Evolutionary conservation across 2,888 invertebrate genomes (phyloP), one percentile per base, ranked within the genome.

Genomic region (Dicycla oo): DNA sequence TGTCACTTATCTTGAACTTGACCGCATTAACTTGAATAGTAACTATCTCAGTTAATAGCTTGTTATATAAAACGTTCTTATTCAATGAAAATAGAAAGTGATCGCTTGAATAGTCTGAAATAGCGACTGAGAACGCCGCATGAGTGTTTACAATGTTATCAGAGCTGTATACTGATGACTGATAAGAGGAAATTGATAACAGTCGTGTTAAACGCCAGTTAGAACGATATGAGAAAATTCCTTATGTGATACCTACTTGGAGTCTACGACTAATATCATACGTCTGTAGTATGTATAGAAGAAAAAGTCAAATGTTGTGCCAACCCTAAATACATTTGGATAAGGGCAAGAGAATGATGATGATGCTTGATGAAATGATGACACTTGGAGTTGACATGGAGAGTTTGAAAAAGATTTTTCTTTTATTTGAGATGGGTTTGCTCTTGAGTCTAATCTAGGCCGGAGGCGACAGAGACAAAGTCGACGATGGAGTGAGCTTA

Each of bases 71-170:
- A 72, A 62, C n/a, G 3, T 45, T 26, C 11, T 20, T 40, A 34
- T 43, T 45, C 45, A 66, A 56, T 60, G 23, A 60, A 80, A 80
- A 75, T 26, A 38, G 47, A 81, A 70, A 86, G 49, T 81, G 43
- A 26, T 67, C 74, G 82, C 73, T 78, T 78, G 56, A 83, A 80
- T 60, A 73, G 57, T n/a, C 15, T 74, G 43, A 69, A 69, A 73
- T 34, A 68, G 67, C 54, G 51, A 15, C 58, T n/a, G 66, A 47
- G 63, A 75, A 73, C 64, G 68, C 23, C 57, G 73, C 83, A 73
- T 73, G 80, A 67, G 75, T 92, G 91, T 93, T 92, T 91, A 93
- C 92, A 91, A 90, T 92, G 92, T 91, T 93, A 94, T 94, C 94
- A 87, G 65, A 49, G 83, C 74, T 49, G 69, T 79, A 84, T 78